phyloP scores from a whole-genome alignment of 1,140 invertebrate genomes.

The Drosophila setifemur region DNA sequence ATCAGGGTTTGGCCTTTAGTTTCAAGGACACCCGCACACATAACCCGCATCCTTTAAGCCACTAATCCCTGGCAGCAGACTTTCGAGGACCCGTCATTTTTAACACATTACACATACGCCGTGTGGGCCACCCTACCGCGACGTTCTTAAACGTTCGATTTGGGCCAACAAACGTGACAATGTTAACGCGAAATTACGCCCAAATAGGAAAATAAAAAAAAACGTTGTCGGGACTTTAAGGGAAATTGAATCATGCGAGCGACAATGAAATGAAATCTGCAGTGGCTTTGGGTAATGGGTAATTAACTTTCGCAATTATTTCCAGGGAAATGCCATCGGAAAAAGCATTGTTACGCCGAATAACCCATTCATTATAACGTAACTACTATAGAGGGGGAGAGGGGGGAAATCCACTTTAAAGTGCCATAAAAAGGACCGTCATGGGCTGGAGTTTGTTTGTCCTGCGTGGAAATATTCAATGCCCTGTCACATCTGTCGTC shows the following conservation, averaged over 20 bases:
- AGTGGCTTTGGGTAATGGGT: constrained; percentile 25
- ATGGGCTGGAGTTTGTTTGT: background rate
- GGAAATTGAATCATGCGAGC: constrained; percentile 1
- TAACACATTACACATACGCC: constrained; percentile 60
- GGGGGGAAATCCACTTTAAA: constrained; percentile 24
- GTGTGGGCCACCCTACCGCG: constrained; percentile 30
- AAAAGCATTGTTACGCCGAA: background rate
- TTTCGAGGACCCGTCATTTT: constrained; percentile 52
- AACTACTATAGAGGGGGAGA: constrained; percentile 3
- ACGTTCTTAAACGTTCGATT: constrained; percentile 52
- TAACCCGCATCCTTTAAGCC: constrained; percentile 19
- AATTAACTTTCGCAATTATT: constrained; percentile 33
- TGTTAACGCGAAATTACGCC: constrained; percentile 36
- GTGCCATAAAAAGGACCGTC: constrained; percentile 1
- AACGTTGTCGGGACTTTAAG: constrained; percentile 9
- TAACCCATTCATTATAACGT: constrained; percentile 1
- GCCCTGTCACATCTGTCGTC: constrained; percentile 31
- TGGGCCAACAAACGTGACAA: constrained; percentile 54
- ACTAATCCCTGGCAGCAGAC: constrained; percentile 53
- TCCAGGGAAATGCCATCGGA: background rate
- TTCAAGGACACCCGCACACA: constrained; percentile 36
- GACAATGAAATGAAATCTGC: constrained; percentile 3
- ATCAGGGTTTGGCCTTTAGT: constrained; percentile 16
- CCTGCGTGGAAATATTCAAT: constrained; percentile 13
- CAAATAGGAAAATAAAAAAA: constrained; percentile 13